Evolutionary conservation across 2,113 vertebrate genomes (phyloP).

Genomic region (Cephalopterus ornatus): DNA sequence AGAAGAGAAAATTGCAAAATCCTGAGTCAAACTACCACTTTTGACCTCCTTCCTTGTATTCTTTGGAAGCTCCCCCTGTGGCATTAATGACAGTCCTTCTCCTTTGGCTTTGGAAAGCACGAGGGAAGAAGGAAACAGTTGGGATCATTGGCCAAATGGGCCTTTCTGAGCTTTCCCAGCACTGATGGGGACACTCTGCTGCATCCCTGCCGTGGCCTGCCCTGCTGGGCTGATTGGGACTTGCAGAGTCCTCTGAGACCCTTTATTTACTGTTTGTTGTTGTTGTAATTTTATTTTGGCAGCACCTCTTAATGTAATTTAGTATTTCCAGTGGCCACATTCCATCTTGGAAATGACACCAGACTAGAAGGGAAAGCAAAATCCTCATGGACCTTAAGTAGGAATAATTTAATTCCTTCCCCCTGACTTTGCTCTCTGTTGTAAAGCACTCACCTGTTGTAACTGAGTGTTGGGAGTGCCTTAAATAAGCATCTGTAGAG

Average conservation of each 20-base stretch:
- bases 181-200: neutral
- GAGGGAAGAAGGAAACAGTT: neutral
- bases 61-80: neutral
- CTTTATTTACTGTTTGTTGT: neutral
- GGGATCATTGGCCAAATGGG: neutral
- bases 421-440: neutral
- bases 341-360: conserved; percentile 9
- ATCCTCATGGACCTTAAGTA: neutral
- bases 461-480: neutral
- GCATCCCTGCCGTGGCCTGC: neutral
- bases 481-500: neutral
- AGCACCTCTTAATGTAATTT: neutral
- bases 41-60: neutral
- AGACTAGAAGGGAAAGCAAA: neutral
- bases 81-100: neutral
- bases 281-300: neutral
- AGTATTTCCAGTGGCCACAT: neutral
- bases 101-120: neutral
- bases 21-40: neutral
- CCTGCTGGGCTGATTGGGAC: neutral
- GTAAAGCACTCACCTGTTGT: neutral
- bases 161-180: neutral
- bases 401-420: neutral
- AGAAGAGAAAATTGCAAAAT: neutral
- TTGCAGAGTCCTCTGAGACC: neutral